Conservation (phyloP, 2,797 vertebrate genomes). For the Odontamblyopus rebecca region DNA sequence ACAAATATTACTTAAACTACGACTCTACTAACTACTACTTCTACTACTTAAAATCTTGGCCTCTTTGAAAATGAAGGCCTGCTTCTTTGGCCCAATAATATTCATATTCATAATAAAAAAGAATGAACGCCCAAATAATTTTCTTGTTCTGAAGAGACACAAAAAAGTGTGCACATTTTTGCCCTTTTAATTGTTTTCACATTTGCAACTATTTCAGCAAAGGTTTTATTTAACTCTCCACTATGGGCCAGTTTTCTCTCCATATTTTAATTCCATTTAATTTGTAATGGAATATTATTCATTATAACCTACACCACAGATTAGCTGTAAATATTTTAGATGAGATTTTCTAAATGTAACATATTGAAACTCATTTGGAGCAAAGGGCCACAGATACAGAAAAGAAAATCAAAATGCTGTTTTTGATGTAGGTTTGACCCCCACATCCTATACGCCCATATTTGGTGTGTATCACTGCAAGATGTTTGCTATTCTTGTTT, state of each 20-base stretch:
- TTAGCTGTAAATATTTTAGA: no score
- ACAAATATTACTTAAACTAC: no score
- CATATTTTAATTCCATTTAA: neutral
- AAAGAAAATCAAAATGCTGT: no score
- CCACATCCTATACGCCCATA: no score
- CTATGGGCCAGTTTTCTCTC: neutral
- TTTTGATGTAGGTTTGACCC: no score
- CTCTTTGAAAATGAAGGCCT: constrained; percentile 32
- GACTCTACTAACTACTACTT: no score
- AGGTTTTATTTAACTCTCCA: neutral
- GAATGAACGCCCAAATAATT: neutral
- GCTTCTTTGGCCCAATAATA: neutral
- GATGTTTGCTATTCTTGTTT: no score
- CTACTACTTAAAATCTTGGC: no score
- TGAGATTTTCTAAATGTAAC: no score
- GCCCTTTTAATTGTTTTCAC: neutral
- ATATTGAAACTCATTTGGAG: no score
- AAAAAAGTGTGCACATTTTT: neutral
- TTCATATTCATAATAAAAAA: neutral
- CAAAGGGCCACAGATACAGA: no score
- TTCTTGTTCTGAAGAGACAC: neutral
- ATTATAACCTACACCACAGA: constrained; percentile 1
- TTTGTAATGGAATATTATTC: neutral
- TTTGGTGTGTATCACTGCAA: no score
- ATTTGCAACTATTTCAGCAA: neutral